phyloP scores from a whole-genome alignment of 2,888 invertebrate species.

The Galerucella nymphaeae region DNA sequence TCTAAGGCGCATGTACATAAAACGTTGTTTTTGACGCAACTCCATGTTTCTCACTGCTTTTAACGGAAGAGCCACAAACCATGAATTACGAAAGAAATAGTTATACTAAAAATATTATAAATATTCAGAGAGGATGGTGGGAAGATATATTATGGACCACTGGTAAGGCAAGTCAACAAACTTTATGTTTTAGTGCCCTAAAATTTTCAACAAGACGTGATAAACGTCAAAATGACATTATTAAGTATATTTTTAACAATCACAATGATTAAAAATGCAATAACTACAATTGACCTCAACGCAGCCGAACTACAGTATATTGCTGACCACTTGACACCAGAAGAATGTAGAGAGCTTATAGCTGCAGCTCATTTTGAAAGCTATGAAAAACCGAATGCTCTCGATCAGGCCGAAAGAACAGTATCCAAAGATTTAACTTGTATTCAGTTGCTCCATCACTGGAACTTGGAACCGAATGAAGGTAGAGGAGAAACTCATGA shows the following conservation, averaged over 20 bases:
- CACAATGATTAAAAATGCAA: neutral
- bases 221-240: constrained; percentile 21
- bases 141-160: no score
- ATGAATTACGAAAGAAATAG: constrained; percentile 56
- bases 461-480: constrained; percentile 68
- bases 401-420: constrained; percentile 65
- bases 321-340: constrained; percentile 68
- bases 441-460: constrained; percentile 69
- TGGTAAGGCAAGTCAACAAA: no score
- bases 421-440: constrained; percentile 69
- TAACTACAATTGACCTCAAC: constrained; percentile 61
- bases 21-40: constrained; percentile 55
- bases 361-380: constrained; percentile 70
- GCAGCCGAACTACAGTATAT: constrained; percentile 66
- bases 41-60: constrained; percentile 52
- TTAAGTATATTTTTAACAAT: neutral
- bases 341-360: constrained; percentile 71
- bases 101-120: constrained; percentile 49
- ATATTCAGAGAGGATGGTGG: neutral
- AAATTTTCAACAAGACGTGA: neutral
- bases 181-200: no score
- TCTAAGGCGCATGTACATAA: constrained; percentile 61
- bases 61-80: constrained; percentile 58
- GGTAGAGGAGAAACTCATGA: constrained; percentile 71
- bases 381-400: constrained; percentile 63